phyloP scores from a whole-genome alignment of 2,113 vertebrate species.

The Mastomys coucha region DNA sequence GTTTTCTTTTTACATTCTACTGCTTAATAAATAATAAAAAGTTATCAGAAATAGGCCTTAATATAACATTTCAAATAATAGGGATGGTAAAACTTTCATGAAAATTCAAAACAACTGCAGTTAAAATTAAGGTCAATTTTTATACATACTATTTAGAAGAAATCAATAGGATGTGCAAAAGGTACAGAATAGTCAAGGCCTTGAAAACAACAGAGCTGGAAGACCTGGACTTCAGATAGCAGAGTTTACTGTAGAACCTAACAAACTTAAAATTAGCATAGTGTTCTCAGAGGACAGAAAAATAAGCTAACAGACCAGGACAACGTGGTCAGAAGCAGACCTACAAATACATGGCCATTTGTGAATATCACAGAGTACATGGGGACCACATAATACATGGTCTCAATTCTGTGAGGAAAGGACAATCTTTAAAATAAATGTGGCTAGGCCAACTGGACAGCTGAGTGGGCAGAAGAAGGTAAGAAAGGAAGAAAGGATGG shows the following conservation, averaged over 20 bases:
- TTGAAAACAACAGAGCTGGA: neutral
- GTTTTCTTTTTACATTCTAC: neutral
- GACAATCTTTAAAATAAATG: neutral
- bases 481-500: too few relatives aligned
- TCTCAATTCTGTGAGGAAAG: neutral
- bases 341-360: neutral
- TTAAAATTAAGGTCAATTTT: neutral
- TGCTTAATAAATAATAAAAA: neutral
- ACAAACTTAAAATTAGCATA: neutral
- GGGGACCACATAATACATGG: neutral
- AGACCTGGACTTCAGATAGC: neutral
- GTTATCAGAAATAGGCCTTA: neutral
- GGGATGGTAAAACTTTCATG: neutral
- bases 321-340: neutral
- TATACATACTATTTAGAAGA: neutral
- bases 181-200: neutral
- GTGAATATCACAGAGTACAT: neutral
- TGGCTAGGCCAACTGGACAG: neutral
- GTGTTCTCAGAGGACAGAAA: neutral
- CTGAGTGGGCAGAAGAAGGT: neutral
- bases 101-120: neutral
- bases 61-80: neutral
- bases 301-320: neutral
- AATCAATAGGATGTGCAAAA: neutral
- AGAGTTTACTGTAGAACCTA: neutral